phyloP scores from a whole-genome alignment of 1,140 invertebrate genomes.

The Sycophaga agraensis region DNA sequence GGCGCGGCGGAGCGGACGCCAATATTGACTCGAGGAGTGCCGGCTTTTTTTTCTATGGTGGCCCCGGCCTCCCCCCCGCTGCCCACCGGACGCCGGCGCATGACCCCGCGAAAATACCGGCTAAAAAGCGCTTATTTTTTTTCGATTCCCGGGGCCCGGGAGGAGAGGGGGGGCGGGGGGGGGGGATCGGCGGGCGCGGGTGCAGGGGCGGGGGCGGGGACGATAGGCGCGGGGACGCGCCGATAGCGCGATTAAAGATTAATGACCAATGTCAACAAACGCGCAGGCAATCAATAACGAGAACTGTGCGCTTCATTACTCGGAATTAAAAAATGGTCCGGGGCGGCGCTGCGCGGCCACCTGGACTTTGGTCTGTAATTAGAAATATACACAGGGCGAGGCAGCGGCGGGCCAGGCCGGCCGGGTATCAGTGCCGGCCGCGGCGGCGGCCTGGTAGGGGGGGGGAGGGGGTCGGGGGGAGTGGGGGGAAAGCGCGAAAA shows the following conservation, averaged over 20 bases:
- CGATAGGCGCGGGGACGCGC: conserved; percentile 18
- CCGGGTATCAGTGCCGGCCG: no score
- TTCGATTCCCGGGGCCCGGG: conserved; percentile 12
- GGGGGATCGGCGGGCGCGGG: background rate
- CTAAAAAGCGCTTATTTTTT: conserved; percentile 29
- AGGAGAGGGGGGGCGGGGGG: background rate
- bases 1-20: conserved; percentile 16
- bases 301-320: conserved; percentile 44
- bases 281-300: conserved; percentile 27
- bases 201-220: background rate
- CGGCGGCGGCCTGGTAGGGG: no score
- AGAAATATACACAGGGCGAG: conserved; percentile 46
- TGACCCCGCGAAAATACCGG: conserved; percentile 16
- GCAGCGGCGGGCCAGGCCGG: no score
- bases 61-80: background rate
- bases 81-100: background rate
- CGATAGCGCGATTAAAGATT: conserved; percentile 51
- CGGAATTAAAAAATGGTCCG: conserved; percentile 52
- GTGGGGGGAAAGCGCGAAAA: no score
- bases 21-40: conserved; percentile 40
- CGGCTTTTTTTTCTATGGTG: background rate
- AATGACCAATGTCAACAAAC: conserved; percentile 54
- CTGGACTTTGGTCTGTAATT: conserved; percentile 46
- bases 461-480: no score
- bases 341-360: conserved; percentile 37